Evolutionary conservation across 2,888 invertebrate genomes (phyloP).

Genomic region (Scaptomyza reducta): DNA sequence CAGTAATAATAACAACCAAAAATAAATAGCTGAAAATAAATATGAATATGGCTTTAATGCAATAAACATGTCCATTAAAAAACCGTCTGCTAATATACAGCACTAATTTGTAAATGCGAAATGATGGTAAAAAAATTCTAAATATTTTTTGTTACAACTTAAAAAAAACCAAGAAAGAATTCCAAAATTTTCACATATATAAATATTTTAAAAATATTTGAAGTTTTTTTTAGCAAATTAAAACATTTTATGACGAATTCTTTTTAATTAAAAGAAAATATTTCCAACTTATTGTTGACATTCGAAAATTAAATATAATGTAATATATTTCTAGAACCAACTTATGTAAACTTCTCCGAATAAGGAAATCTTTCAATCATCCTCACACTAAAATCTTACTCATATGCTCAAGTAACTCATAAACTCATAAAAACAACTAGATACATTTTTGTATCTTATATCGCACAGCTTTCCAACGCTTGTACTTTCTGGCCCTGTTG

Average conservation of each 20-base stretch:
- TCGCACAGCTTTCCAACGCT: slow-evolving; percentile 12
- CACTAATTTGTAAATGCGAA: background rate
- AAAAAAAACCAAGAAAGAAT: too few species aligned
- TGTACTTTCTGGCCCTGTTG: slow-evolving; percentile 31
- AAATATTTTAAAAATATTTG: background rate
- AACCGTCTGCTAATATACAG: background rate
- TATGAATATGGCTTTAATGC: background rate
- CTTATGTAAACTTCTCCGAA: too few species aligned
- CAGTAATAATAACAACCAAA: slow-evolving; percentile 18
- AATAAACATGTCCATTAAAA: background rate
- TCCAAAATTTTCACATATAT: too few species aligned
- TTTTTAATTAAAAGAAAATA: too few species aligned
- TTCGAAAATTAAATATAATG: too few species aligned
- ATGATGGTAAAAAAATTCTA: background rate
- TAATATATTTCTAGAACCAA: too few species aligned
- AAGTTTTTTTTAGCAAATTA: too few species aligned
- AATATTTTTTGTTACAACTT: background rate
- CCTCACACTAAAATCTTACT: background rate
- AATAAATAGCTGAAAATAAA: slow-evolving; percentile 33
- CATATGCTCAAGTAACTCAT: background rate
- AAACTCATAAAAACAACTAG: background rate
- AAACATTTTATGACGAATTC: too few species aligned
- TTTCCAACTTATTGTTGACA: too few species aligned
- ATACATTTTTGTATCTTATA: slow-evolving; percentile 23
- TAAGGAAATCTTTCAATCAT: background rate